Conservation (phyloP, 2,113 vertebrate genomes). For the Hystrix brachyura region DNA sequence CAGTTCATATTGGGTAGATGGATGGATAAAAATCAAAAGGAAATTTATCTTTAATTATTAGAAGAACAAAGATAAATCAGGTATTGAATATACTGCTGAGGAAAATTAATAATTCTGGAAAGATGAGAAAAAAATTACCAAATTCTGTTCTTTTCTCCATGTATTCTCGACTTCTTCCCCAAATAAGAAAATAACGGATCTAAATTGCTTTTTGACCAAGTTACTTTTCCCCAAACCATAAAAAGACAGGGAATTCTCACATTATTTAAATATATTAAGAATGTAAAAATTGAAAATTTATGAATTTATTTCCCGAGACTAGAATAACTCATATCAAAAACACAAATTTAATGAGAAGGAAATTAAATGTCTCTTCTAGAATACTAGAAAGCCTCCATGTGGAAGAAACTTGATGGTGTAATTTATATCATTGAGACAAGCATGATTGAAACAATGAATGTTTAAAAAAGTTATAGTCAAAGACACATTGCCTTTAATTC, state of each 20-base stretch:
- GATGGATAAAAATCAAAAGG: background rate
- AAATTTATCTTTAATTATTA: background rate
- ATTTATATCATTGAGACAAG: background rate
- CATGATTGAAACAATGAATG: background rate
- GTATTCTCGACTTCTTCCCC: rapidly evolving
- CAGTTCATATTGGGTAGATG: background rate
- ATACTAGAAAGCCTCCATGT: background rate
- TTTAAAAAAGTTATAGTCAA: background rate
- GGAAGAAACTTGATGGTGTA: background rate
- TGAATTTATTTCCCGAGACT: background rate
- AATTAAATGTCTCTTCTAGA: background rate
- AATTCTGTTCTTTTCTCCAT: background rate
- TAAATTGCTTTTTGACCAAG: background rate
- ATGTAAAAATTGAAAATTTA: background rate
- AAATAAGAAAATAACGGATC: background rate
- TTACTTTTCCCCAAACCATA: background rate
- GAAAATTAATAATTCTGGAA: background rate
- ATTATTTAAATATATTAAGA: background rate
- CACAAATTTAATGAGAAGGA: background rate
- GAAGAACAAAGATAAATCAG: background rate
- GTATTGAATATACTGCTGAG: background rate
- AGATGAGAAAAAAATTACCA: background rate
- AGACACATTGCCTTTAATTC: background rate
- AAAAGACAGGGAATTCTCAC: background rate
- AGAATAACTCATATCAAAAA: background rate